Conservation (phyloP, 2,888 invertebrate genomes). For the Byasa hedistus region DNA sequence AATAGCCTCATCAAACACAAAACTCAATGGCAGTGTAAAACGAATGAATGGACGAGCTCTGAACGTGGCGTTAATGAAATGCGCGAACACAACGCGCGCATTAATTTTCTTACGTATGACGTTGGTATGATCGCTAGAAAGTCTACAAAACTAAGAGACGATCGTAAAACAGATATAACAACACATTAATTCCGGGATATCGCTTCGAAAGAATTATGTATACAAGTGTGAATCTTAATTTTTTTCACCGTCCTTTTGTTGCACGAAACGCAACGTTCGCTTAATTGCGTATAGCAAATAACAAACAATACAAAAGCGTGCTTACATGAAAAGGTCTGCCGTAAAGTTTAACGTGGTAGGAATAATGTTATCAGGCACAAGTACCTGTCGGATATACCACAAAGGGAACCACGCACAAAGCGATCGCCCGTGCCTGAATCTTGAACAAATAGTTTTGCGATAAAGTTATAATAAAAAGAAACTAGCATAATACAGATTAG, state of each 20-base stretch:
- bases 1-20: conserved; percentile 63
- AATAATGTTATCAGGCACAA: conserved; percentile 41
- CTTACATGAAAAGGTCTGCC: conserved; percentile 13
- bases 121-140: conserved; percentile 14
- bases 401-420: conserved; percentile 43
- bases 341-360: conserved; percentile 37
- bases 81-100: conserved; percentile 17
- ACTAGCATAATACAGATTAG: conserved; percentile 32
- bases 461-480: conserved; percentile 38
- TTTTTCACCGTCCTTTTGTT: neutral
- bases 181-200: neutral
- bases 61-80: conserved; percentile 31
- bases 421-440: conserved; percentile 37
- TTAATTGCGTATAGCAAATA: conserved; percentile 10
- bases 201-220: neutral
- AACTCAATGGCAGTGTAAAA: conserved; percentile 50
- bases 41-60: conserved; percentile 61
- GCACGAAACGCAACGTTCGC: neutral
- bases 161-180: conserved; percentile 15
- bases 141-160: conserved; percentile 10
- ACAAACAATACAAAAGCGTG: conserved; percentile 1
- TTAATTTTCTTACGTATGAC: conserved; percentile 13
- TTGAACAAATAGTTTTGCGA: conserved; percentile 43
- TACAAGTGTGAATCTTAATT: neutral
- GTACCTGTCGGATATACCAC: conserved; percentile 44